Evolutionary conservation across 2,888 invertebrate genomes (phyloP), one percentile per base, ranked within the genome.

Genomic region (Zeuzera pyrina): DNA sequence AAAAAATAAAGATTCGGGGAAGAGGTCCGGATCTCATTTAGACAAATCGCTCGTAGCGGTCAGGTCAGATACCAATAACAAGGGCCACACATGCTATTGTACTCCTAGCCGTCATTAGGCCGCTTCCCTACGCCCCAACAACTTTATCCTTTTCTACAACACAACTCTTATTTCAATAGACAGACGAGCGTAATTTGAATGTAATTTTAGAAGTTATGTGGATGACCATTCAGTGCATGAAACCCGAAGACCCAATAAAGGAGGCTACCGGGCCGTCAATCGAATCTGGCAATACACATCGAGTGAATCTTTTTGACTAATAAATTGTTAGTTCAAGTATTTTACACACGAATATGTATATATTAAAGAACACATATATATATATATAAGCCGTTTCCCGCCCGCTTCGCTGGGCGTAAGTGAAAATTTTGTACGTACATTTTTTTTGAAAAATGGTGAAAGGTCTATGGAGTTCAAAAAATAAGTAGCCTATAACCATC

Each of bases 21-120:
- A 65, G 64, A 66, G 73, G 69, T 61, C 76, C 79, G 81, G 79
- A 78, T 78, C 78, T 81, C 78, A 78, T 81, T 79, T 79, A 74
- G 78, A 81, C 81, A 79, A 81, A 81, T 81, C 78, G 77, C 69
- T 76, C 65, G 74, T 78, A 74, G 78, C 78, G 79, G 79, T 79
- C 76, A 78, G 72, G 74, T 74, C 78, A 73, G 78, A 78, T 74
- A 77, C 76, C 79, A 79, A 79, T 79, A 81, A 79, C 70, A 81
- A 79, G 78, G 72, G 64, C 57, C 67, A 69, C 69, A 66, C 67
- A 67, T 77, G 74, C 77, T 74, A 79, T 81, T 81, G 81, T 81
- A 66, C 60, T 70, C 66, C 57, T 56, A 58, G 67, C 68, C 73
- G 69, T 79, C 81, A 78, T 81, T 79, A 81, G 78, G 68, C 61